Conservation (phyloP, 2,113 vertebrate genomes). For the Anarhynchus alexandrinus region DNA sequence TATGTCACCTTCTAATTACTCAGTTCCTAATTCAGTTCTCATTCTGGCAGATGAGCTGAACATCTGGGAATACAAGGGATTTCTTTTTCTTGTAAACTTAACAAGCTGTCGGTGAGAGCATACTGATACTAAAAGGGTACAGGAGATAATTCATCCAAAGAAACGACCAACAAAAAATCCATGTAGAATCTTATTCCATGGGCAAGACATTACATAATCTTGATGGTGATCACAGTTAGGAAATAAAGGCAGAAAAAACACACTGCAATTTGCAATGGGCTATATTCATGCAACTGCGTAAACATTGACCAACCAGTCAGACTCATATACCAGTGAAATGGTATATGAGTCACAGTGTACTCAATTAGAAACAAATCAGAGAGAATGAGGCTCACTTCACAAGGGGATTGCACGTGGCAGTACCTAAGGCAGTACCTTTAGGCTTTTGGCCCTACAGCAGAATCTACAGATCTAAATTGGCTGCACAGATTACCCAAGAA, state of each 20-base stretch:
- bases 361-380: background rate
- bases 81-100: background rate
- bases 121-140: background rate
- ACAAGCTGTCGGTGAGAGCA: background rate
- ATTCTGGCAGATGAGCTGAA: background rate
- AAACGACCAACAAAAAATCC: background rate
- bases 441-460: background rate
- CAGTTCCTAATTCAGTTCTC: background rate
- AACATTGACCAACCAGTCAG: background rate
- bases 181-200: background rate
- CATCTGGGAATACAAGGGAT: background rate
- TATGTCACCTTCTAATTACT: background rate
- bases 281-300: background rate
- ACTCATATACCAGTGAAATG: background rate
- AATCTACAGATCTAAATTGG: background rate
- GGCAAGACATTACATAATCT: background rate
- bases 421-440: background rate
- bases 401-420: background rate
- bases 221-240: background rate
- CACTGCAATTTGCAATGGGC: background rate
- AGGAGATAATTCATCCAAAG: background rate
- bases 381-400: background rate
- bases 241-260: background rate
- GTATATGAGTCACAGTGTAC: background rate
- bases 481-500: background rate